A percentile compares a stretch with the other conserved stretches of the same genome.
Conservation (phyloP, 64 coral and sea anemone species). For the Platygyra sinensis region DNA sequence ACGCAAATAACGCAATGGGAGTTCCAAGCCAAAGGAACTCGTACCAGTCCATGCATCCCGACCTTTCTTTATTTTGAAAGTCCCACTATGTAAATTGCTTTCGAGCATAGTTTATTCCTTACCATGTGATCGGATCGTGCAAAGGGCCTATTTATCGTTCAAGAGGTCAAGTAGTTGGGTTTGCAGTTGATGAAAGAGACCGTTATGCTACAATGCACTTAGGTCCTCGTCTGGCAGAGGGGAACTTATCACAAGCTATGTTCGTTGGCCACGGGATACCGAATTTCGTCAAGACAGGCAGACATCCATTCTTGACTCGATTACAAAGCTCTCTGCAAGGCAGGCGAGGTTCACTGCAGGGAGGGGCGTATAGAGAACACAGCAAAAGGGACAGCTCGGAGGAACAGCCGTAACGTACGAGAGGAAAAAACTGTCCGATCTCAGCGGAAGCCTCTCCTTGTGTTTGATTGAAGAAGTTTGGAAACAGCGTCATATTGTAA, state of each 20-base stretch:
- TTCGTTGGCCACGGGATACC: constrained; percentile 50
- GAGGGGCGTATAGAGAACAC: constrained; percentile 67
- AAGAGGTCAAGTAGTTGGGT: background rate
- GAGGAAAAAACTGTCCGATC: constrained; percentile 31
- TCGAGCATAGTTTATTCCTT: too few relatives aligned
- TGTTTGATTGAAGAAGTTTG: constrained; percentile 52
- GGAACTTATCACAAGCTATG: constrained; percentile 55
- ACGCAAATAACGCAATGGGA: too few relatives aligned
- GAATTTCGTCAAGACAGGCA: background rate
- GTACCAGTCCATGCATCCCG: too few relatives aligned
- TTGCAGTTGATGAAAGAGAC: background rate
- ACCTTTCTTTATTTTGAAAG: too few relatives aligned
- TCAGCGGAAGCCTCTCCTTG: constrained; percentile 38
- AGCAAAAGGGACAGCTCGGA: constrained; percentile 28
- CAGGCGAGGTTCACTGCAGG: constrained; percentile 13
- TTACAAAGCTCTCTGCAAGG: constrained; percentile 56
- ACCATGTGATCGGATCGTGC: too few relatives aligned
- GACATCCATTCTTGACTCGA: constrained; percentile 11
- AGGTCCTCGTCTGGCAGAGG: background rate
- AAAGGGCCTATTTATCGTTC: background rate
- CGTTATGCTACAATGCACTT: background rate
- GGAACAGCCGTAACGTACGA: constrained; percentile 55
- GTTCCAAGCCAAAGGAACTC: too few relatives aligned
- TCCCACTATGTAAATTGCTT: too few relatives aligned
- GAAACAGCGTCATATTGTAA: constrained; percentile 58